Base-by-base conservation (phyloP, 2,797 vertebrate genomes). In the Acrocephalus scirpaceus region DNA sequence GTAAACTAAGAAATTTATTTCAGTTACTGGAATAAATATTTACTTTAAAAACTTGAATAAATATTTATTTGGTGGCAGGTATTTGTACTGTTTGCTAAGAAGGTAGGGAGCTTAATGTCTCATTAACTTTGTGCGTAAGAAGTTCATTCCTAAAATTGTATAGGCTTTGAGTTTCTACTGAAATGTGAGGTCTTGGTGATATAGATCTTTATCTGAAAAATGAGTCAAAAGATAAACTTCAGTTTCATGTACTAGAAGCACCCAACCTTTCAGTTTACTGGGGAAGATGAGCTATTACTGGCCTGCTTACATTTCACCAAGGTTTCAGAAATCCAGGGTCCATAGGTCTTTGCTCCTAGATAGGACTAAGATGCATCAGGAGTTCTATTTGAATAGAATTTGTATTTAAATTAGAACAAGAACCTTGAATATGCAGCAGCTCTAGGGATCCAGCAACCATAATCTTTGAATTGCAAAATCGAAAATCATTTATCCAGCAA, bases 1-100 rank as follows among this genome's bases (percentile, higher is more conserved):
- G 26, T 48, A 78, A 73, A 42, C 23, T 21, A 85, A 81, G 64
- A 76, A 85, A 76, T 36, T 34, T 1, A 53, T 66, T 65, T 90
- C 45, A 54, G 25, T 75, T 83, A 51, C 51, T 54, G 32, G 9
- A 90, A 53, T 70, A 88, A 92, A 87, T 57, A 11, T 26, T 82
- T 73, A 29, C 38, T 72, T 72, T 36, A 44, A 50, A 62, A 77
- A 53, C 36, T 4, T 34, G 27, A 72, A 51, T 62, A 88, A 93
- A 90, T 95, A 93, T 86, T 81, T 95, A 54, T 82, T 89, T 83
- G 27, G 26, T 85, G 65, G 30, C 54, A 76, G 27, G 76, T 60
- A 87, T 88, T 82, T 92, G 79, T 42, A 7, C 5, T 92, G 53
- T 95, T 97, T 96, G 65, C 54, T 75, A 70, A 95, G 89, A 74